A percentile compares a stretch with the other conserved stretches of the same genome.
phyloP scores from a whole-genome alignment of 2,888 invertebrate species.

The Spilosoma lubricipeda region DNA sequence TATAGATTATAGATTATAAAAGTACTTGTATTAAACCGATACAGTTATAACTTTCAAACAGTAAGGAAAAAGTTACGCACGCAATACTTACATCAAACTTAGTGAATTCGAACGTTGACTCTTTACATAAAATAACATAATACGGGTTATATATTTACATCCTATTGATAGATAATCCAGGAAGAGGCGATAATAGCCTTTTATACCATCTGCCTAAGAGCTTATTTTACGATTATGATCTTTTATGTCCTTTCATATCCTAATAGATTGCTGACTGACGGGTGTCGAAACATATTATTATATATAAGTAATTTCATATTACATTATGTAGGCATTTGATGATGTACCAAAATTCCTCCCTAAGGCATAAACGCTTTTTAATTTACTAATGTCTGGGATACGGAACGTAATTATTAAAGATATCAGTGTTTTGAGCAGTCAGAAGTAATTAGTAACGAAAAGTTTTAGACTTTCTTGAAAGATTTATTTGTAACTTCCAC shows the following conservation, averaged over 20 bases:
- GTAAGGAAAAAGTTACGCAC: not conserved
- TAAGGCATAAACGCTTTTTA: not conserved
- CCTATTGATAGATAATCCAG: slow-evolving; percentile 6
- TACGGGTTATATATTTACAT: not conserved
- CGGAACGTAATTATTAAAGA: not conserved
- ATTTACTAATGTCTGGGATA: not conserved
- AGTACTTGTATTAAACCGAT: not conserved
- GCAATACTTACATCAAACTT: not conserved
- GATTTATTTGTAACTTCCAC: not conserved
- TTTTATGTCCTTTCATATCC: slow-evolving; percentile 19
- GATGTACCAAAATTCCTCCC: slow-evolving; percentile 28
- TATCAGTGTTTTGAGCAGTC: not conserved
- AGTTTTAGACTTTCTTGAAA: not conserved
- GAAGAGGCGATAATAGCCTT: slow-evolving; percentile 15
- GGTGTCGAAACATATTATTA: slow-evolving; percentile 20
- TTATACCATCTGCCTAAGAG: slow-evolving; percentile 19
- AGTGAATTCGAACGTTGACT: not conserved
- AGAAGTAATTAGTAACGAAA: not conserved
- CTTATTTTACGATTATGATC: slow-evolving; percentile 26
- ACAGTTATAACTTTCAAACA: not conserved
- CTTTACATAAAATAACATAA: not conserved
- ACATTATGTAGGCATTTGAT: slow-evolving; percentile 17
- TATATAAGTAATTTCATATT: slow-evolving; percentile 28
- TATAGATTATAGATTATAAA: no score
- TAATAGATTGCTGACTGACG: slow-evolving; percentile 12